Evolutionary conservation across 1,140 invertebrate genomes (phyloP).

Genomic region (Euura lappo): DNA sequence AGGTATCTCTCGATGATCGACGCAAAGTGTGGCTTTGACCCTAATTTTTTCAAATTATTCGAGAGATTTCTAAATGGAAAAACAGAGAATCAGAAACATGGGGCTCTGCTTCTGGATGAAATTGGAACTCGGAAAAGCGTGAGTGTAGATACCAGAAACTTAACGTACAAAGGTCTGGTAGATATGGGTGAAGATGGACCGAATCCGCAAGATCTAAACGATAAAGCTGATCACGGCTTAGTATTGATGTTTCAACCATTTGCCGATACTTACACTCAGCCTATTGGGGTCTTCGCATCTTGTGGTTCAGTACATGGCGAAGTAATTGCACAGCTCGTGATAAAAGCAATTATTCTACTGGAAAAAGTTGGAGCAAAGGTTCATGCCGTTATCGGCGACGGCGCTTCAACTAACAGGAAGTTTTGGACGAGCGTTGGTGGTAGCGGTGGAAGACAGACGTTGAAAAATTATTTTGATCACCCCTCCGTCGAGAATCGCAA

Average conservation of each 20-base stretch:
- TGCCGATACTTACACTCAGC: slow-evolving; percentile 20
- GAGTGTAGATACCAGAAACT: slow-evolving; percentile 15
- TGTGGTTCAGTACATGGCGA: slow-evolving; percentile 23
- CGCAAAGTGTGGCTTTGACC: slow-evolving; percentile 27
- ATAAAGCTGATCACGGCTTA: slow-evolving; percentile 31
- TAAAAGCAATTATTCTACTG: slow-evolving; percentile 31
- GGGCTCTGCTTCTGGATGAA: slow-evolving; percentile 29
- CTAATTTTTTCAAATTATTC: slow-evolving; percentile 26
- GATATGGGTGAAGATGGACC: slow-evolving; percentile 25
- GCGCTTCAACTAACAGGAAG: slow-evolving; percentile 26
- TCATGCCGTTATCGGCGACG: slow-evolving; percentile 31
- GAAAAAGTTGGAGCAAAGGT: slow-evolving; percentile 29
- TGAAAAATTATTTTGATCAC: slow-evolving; percentile 28
- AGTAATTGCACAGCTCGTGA: slow-evolving; percentile 27
- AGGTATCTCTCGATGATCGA: slow-evolving; percentile 22
- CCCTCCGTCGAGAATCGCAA: slow-evolving; percentile 22
- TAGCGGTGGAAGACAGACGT: slow-evolving; percentile 17
- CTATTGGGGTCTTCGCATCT: slow-evolving; percentile 29
- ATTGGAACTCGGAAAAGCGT: slow-evolving; percentile 28
- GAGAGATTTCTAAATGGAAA: slow-evolving; percentile 19
- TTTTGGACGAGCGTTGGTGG: slow-evolving; percentile 32
- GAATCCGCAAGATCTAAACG: background rate
- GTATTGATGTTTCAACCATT: slow-evolving; percentile 29
- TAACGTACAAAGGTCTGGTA: slow-evolving; percentile 20
- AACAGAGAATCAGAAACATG: slow-evolving; percentile 26